phyloP scores from a whole-genome alignment of 2,797 vertebrate species.

The Spea hammondii region DNA sequence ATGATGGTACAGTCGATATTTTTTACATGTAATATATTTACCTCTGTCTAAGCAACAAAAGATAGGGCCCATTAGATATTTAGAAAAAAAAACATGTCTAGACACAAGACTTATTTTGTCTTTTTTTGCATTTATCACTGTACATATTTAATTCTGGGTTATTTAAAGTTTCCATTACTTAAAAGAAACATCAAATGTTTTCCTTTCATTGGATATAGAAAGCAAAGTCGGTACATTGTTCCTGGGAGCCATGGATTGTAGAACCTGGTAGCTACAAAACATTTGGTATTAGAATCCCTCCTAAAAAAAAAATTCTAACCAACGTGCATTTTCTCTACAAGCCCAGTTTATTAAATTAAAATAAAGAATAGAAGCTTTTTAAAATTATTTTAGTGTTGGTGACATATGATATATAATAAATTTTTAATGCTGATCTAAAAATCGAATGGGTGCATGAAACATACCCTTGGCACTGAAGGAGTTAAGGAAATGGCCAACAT shows the following conservation, averaged over 20 bases:
- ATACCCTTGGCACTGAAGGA: background rate
- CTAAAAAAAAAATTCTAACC: background rate
- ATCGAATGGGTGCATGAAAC: too few species aligned
- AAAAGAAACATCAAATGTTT: conserved; percentile 15
- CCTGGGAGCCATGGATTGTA: conserved; percentile 6
- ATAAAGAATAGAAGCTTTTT: background rate
- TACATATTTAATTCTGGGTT: conserved; percentile 1
- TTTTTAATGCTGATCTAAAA: too few species aligned
- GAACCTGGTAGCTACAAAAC: background rate
- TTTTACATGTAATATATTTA: conserved; percentile 21
- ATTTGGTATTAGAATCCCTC: background rate
- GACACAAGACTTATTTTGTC: conserved; percentile 9
- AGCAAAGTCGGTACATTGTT: conserved; percentile 9
- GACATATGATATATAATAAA: background rate
- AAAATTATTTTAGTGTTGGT: conserved; percentile 31
- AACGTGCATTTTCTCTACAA: background rate
- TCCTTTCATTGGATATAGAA: conserved; percentile 1
- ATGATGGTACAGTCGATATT: background rate
- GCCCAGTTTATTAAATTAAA: background rate
- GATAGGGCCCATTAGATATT: background rate
- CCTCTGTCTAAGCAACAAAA: background rate
- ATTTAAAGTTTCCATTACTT: conserved; percentile 1
- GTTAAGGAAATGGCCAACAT: conserved; percentile 33
- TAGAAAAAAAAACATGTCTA: conserved; percentile 9
- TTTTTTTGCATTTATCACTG: conserved; percentile 1